Evolutionary conservation across 2,888 invertebrate species (phyloP).

Genomic region (Cosmorhoe ocellata): DNA sequence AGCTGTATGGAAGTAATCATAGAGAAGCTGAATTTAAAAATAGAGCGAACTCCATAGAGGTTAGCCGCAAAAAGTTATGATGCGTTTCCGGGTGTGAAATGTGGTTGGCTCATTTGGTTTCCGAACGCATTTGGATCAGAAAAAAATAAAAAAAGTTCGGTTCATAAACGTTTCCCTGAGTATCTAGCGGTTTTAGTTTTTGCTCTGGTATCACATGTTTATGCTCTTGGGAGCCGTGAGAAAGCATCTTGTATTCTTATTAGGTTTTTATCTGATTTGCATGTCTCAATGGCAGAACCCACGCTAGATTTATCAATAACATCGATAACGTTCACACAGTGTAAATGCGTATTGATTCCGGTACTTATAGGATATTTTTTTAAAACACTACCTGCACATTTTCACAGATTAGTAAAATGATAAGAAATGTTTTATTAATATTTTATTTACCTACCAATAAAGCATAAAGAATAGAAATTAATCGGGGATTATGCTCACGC

Average conservation of each 20-base stretch:
- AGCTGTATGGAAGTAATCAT: conserved; percentile 24
- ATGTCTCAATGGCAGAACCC: conserved; percentile 25
- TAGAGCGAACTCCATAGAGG: conserved; percentile 32
- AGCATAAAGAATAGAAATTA: too few species aligned
- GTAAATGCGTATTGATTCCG: conserved; percentile 14
- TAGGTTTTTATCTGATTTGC: conserved; percentile 38
- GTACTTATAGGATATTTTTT: too few species aligned
- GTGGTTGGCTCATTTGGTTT: conserved; percentile 69
- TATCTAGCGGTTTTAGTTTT: conserved; percentile 56
- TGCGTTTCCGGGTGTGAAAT: conserved; percentile 77
- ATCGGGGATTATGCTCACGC: too few species aligned
- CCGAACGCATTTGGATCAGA: conserved; percentile 56
- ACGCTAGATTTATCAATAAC: conserved; percentile 26
- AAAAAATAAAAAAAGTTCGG: conserved; percentile 49
- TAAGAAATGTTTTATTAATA: too few species aligned
- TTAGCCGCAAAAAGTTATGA: conserved; percentile 59
- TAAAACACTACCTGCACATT: too few species aligned
- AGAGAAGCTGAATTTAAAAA: conserved; percentile 31
- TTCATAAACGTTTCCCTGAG: conserved; percentile 49
- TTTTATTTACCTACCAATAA: too few species aligned
- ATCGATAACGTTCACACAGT: conserved; percentile 25
- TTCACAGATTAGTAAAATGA: too few species aligned
- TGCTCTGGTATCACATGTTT: conserved; percentile 44
- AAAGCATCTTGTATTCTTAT: conserved; percentile 56
- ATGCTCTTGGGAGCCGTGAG: conserved; percentile 26